These are phyloP conservation scores for Heteractis magnifica DNA, from an alignment of 92 coral and sea anemone species.

Conservation along the genomic window DNA sequence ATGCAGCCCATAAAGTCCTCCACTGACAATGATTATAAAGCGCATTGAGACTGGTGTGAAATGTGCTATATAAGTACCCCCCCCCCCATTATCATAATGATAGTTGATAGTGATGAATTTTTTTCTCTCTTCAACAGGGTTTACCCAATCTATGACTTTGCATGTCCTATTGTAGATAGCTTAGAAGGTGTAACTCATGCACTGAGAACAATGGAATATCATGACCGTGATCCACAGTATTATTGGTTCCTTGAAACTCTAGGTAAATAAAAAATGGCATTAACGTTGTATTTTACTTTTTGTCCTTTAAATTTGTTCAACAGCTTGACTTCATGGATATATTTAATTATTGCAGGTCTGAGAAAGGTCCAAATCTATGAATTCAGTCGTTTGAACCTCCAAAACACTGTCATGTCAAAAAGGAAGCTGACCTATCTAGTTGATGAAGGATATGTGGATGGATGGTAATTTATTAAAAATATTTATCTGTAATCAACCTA, in stretches of 20 bases:
- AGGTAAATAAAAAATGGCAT: conserved; percentile 49
- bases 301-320: neutral
- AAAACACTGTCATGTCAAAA: conserved; percentile 94
- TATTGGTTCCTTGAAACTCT: conserved; percentile 87
- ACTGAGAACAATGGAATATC: conserved; percentile 93
- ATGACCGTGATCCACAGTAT: conserved; percentile 95
- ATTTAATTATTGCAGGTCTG: conserved; percentile 52
- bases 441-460: conserved; percentile 89
- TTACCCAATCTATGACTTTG: conserved; percentile 96
- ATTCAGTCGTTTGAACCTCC: conserved; percentile 86
- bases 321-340: neutral
- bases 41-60: too few species aligned
- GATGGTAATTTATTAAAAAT: conserved; percentile 62
- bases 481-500: neutral
- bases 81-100: too few species aligned
- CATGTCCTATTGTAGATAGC: conserved; percentile 98
- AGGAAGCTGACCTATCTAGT: conserved; percentile 90
- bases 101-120: too few species aligned
- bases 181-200: conserved; percentile 98
- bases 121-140: conserved; percentile 46
- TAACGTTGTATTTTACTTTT: neutral
- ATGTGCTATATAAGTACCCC: too few species aligned
- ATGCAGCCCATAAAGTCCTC: too few species aligned
- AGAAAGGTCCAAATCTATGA: conserved; percentile 83
- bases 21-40: too few species aligned